Evolutionary conservation across 2,888 invertebrate species (phyloP), one percentile per base, ranked within the genome.

Genomic region (Acrocera orbiculus): DNA sequence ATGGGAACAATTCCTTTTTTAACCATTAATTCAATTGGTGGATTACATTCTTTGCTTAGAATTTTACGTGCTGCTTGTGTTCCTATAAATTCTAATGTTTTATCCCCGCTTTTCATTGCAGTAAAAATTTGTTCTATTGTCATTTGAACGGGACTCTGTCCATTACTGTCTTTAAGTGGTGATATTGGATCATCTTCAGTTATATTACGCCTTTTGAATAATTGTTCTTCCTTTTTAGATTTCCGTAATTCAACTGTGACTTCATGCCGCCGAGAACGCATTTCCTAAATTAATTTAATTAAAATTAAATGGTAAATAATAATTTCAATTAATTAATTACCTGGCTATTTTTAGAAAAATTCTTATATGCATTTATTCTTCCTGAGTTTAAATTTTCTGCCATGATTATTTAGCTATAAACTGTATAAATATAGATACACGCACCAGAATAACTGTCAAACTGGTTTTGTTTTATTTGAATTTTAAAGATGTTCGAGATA

Each of bases 141-240:
- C 62, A 76, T 64, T 8, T 58, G 47, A 36, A 61, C 56, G 13
- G 51, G 59, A 34, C 58, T 57, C 27, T 46, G 56, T 0, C 57
- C 52, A 45, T 64, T 65, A 2, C 11, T 24, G 39, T 67, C 66
- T 43, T 64, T 67, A 32, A 65, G 49, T 0, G 67, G 66, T 2
- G 65, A 65, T 7, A 49, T 40, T 10, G 52, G 53, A 9, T 66
- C 61, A 5, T 64, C 65, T 1, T 69, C 69, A 27, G 66, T 65
- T 44, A 93, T 69, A 46, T 93, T 92, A 35, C 95, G 67, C 14
- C 87, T 67, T 58, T 98, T 98, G 34, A 82, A 70, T 24, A 96
- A 63, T 53, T 92, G 90, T 47, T 95, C 92, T 57, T 95, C 92
- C 45, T 93, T 82, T 36, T 82, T 81, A 13, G 85, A 80, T 63